Evolutionary conservation across 2,888 invertebrate species (phyloP), one percentile per base, ranked within the genome.

Genomic region (Acrobasis suavella): DNA sequence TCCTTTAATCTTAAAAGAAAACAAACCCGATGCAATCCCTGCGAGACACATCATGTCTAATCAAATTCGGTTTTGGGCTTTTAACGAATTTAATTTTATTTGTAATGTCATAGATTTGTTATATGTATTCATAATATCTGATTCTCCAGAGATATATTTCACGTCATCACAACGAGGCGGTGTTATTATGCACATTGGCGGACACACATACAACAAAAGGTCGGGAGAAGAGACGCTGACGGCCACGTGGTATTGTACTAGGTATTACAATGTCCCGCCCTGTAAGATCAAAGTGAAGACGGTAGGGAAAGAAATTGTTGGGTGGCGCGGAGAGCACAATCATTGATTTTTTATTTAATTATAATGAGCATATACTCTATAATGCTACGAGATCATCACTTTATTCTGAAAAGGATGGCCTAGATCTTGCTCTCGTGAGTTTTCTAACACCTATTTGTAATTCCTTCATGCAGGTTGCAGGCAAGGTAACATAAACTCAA

Each of bases 111-210:
- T 22, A 2, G 22, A 22, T 22, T 22, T 22, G 22, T 32, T 32
- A 32, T 32, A 32, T 32, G n/a, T 46, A 46, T 14, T 10, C 22
- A 52, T 52, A n/a, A 22, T 32, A 52, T 17, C 46, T 46, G 14
- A 22, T 56, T 56, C 56, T 46, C 12, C 67, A 69, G 69, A 39
- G 56, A 54, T 71, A 51, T 75, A 63, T 65, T 71, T 66, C 58
- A 62, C 78, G 0, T 62, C 71, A 49, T 82, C 83, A 3, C 77
- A 77, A 59, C 76, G 83, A 14, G 84, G 84, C 6, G 81, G 81
- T 0, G 61, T 67, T 0, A 67, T 80, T 15, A 69, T 84, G 46
- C 76, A 81, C 64, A 60, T 76, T 51, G 73, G 75, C 0, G 66
- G 70, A 3, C 77, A 78, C 63, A 76, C 72, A 32, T 83, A 70